Base-by-base conservation (phyloP, 2,888 invertebrate species). In the Nomada hirtipes region DNA sequence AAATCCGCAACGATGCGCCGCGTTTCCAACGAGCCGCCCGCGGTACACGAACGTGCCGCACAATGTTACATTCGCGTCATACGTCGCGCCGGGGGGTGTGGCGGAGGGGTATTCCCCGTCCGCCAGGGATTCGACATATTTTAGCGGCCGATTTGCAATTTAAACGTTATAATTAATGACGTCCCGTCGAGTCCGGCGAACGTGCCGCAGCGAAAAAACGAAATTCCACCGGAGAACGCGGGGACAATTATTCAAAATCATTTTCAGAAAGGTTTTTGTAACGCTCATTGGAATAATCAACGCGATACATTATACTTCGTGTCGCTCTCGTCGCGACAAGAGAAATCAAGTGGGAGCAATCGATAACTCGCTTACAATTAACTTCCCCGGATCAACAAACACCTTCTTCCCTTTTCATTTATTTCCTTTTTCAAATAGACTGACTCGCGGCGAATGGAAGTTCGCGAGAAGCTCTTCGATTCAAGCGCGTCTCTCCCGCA, bases 81-180 rank as follows among this genome's bases (percentile, higher is more conserved):
- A 75, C 71, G 75, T 67, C 60, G 64, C 60, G 42, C 44, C 57
- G 61, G 47, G 68, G 68, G 64, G 23, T 68, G 53, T 2, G 42
- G 59, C 59, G 55, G 78, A 84, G 86, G 65, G 60, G 68, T 78
- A 44, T 36, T 36, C 57, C 75, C 65, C 61, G 44, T 64, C 59
- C 85, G 67, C 87, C 65, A 68, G 89, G 90, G 90, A 89, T 89
- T 91, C 86, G 84, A 87, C 89, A 87, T 88, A 88, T 90, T 90
- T 90, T 89, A 89, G 83, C 75, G 79, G 80, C 69, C 85, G 89
- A 90, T 90, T 90, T 90, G 90, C 90, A 90, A 91, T 90, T 89
- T 88, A 87, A 91, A 91, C 88, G 91, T 86, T 83, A 88, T 84
- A 89, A 90, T 90, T 90, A 89, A 90, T 85, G 87, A 84, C 85